Conservation (phyloP, 1,140 invertebrate species). For the Plectus sambesii region DNA sequence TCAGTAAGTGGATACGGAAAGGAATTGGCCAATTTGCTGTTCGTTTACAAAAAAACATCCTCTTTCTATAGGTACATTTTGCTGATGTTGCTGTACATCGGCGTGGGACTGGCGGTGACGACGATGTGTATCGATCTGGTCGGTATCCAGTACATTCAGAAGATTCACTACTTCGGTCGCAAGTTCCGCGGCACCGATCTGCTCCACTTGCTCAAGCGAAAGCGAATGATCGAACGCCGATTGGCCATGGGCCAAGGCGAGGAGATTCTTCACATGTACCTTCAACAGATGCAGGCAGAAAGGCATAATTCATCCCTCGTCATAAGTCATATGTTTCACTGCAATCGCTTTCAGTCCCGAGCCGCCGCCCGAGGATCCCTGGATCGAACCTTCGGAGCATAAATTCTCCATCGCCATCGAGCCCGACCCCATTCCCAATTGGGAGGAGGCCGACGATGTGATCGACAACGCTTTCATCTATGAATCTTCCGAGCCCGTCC, state of each 20-base stretch:
- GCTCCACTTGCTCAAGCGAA: conserved; percentile 42
- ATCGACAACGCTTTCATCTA: too few species aligned
- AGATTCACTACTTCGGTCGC: conserved; percentile 45
- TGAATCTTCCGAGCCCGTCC: too few species aligned
- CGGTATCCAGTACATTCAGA: conserved; percentile 31
- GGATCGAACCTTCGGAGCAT: too few species aligned
- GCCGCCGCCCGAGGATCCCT: too few species aligned
- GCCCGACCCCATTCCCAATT: too few species aligned
- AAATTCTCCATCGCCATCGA: too few species aligned
- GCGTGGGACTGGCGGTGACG: conserved; percentile 42
- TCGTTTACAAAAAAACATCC: not conserved
- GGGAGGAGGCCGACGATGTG: too few species aligned
- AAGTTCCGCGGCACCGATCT: conserved; percentile 45
- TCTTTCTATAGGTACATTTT: conserved; percentile 36
- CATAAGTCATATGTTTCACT: conserved; percentile 10
- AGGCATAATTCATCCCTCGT: conserved; percentile 10
- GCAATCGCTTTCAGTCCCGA: too few species aligned
- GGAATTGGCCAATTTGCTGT: not conserved
- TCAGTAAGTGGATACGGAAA: not conserved
- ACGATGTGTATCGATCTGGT: conserved; percentile 46
- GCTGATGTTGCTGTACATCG: conserved; percentile 42
- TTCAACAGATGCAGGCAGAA: conserved; percentile 30
- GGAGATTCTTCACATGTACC: conserved; percentile 38
- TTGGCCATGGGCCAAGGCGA: conserved; percentile 43
- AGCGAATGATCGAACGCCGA: conserved; percentile 41